phyloP scores from a whole-genome alignment of 2,113 vertebrate species.

The Rostratula benghalensis region DNA sequence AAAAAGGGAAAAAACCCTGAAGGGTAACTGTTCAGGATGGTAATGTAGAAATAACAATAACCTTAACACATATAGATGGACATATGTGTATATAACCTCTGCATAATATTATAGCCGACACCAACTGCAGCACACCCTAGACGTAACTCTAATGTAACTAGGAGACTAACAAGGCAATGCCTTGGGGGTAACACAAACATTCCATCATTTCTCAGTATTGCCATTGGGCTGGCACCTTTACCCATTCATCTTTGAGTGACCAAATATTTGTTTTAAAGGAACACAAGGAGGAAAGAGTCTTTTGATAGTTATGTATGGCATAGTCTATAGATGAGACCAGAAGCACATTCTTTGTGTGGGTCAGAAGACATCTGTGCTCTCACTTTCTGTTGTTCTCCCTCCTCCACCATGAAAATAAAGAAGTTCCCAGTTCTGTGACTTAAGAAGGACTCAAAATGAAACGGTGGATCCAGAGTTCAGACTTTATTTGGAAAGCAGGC shows the following conservation, averaged over 20 bases:
- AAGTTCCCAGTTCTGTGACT: not conserved
- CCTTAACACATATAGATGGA: not conserved
- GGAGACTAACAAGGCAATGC: not conserved
- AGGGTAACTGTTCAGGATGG: not conserved
- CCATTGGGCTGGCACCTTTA: not conserved
- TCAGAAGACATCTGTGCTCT: not conserved
- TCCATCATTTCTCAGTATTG: not conserved
- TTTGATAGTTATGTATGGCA: accelerated
- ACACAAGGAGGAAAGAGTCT: accelerated
- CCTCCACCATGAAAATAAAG: not conserved
- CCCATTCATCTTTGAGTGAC: not conserved
- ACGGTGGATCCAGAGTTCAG: not conserved
- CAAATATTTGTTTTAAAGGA: not conserved
- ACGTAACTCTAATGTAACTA: not conserved
- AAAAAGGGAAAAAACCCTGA: not conserved
- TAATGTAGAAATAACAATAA: not conserved
- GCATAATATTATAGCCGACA: not conserved
- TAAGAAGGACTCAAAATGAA: not conserved
- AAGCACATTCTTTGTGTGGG: not conserved
- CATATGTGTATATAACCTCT: not conserved
- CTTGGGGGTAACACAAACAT: not conserved
- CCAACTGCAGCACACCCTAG: not conserved
- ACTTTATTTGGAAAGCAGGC: not conserved
- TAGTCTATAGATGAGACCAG: accelerated
- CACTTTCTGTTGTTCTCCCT: not conserved